Evolutionary conservation across 2,113 vertebrate species (phyloP).

Genomic region (Heliornis fulica): DNA sequence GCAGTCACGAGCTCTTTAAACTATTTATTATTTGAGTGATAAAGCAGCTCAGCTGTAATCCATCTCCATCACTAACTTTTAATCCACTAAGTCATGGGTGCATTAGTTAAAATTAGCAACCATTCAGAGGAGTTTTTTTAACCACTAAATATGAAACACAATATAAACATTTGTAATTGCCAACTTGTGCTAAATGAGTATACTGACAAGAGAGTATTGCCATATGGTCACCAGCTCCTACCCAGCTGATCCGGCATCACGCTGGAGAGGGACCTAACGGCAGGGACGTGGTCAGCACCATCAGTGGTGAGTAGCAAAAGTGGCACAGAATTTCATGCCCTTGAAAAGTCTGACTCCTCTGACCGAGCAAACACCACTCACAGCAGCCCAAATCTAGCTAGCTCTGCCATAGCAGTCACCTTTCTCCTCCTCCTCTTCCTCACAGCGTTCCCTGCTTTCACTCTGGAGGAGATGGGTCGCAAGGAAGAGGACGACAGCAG

Average conservation of each 20-base stretch:
- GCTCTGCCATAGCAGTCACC: accelerated
- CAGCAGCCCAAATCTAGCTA: neutral
- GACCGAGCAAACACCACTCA: neutral
- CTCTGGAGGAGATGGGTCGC: constrained; percentile 82
- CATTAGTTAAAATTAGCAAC: neutral
- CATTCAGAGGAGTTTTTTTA: neutral
- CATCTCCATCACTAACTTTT: neutral
- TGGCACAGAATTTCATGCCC: neutral
- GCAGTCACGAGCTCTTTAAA: neutral
- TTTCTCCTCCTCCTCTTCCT: neutral
- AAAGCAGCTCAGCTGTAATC: neutral
- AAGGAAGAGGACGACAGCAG: constrained; percentile 80
- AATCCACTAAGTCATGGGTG: neutral
- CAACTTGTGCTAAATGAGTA: neutral
- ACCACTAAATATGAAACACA: neutral
- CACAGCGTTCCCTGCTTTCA: constrained; percentile 72
- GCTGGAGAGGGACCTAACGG: accelerated
- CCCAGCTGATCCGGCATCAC: neutral
- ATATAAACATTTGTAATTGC: neutral
- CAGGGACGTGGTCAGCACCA: neutral
- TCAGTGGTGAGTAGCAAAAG: neutral
- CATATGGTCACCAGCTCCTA: neutral
- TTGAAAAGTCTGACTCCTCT: neutral
- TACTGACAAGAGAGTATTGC: neutral
- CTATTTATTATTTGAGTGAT: neutral